Evolutionary conservation across 2,113 vertebrate species (phyloP).

Genomic region (Buteo buteo): DNA sequence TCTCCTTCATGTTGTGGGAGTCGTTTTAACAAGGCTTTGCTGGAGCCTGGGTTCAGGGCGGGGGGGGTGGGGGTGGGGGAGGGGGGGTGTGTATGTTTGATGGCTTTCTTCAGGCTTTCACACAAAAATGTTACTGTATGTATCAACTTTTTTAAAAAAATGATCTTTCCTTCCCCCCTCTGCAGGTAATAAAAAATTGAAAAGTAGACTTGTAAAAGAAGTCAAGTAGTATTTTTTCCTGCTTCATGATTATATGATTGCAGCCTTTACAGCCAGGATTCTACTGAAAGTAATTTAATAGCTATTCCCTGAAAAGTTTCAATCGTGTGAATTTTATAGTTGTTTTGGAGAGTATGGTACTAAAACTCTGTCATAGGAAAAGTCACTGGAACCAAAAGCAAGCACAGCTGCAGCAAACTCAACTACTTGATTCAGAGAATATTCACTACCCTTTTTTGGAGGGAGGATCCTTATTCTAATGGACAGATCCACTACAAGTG

Average conservation of each 20-base stretch:
- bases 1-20: background rate
- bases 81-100: background rate
- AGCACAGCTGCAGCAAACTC: background rate
- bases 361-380: background rate
- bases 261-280: background rate
- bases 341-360: background rate
- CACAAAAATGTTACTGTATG: background rate
- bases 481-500: background rate
- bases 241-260: background rate
- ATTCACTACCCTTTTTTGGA: background rate
- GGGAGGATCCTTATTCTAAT: background rate
- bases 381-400: background rate
- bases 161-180: background rate
- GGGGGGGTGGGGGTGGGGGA: too few relatives aligned
- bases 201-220: background rate
- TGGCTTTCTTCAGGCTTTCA: background rate
- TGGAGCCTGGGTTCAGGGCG: background rate
- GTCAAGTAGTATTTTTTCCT: background rate
- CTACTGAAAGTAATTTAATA: background rate
- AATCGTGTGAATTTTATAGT: background rate
- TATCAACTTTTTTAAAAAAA: background rate
- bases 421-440: background rate
- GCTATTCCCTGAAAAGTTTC: background rate
- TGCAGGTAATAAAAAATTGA: background rate
- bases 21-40: background rate